Evolutionary conservation across 2,888 invertebrate species (phyloP).

Genomic region (Anthophora plumipes): DNA sequence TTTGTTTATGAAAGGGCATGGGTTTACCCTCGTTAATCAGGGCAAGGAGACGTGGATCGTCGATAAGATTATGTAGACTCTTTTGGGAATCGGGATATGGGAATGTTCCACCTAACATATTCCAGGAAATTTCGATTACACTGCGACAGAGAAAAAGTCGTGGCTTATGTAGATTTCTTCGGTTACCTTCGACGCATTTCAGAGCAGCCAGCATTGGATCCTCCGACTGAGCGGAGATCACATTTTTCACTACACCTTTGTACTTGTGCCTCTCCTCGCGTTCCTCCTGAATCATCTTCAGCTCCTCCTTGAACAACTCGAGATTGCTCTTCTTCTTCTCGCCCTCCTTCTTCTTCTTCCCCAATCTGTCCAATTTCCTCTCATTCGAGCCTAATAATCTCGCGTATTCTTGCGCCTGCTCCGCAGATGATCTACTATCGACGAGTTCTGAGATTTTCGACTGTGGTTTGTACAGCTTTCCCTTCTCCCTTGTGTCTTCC

Average conservation of each 20-base stretch:
- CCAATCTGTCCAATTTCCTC: slow-evolving; percentile 88
- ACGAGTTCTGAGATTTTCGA: slow-evolving; percentile 90
- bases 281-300: slow-evolving; percentile 99
- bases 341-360: slow-evolving; percentile 89
- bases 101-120: slow-evolving; percentile 65
- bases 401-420: slow-evolving; percentile 90
- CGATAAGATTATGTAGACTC: slow-evolving; percentile 75
- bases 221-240: slow-evolving; percentile 79
- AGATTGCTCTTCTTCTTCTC: slow-evolving; percentile 98
- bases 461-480: slow-evolving; percentile 96
- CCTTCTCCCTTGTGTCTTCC: slow-evolving; percentile 95
- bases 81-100: slow-evolving; percentile 76
- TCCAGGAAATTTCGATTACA: slow-evolving; percentile 30
- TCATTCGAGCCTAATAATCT: slow-evolving; percentile 87
- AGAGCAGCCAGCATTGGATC: slow-evolving; percentile 83
- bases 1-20: slow-evolving; percentile 53
- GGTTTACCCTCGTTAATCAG: slow-evolving; percentile 79
- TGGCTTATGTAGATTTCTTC: not conserved
- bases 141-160: not conserved
- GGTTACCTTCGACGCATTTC: slow-evolving; percentile 82
- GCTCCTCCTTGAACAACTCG: slow-evolving; percentile 98
- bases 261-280: slow-evolving; percentile 97
- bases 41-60: slow-evolving; percentile 78
- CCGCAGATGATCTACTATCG: slow-evolving; percentile 86
- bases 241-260: slow-evolving; percentile 89